Evolutionary conservation across 2,113 vertebrate species (phyloP).

Genomic region (Xenopus laevis): DNA sequence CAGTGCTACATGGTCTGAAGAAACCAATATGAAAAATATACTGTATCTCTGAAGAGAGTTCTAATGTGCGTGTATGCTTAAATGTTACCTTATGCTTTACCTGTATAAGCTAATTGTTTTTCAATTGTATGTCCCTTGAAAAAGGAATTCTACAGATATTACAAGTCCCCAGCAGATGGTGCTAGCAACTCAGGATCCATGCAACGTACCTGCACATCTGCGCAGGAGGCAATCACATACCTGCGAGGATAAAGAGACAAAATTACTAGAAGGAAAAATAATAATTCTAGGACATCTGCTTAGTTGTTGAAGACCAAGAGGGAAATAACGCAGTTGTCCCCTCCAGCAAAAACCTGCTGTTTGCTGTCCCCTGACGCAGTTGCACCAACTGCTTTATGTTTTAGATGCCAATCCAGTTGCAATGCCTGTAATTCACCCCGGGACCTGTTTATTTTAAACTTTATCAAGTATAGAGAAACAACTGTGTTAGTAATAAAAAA

Average conservation of each 20-base stretch:
- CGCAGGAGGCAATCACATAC: slow-evolving; percentile 38
- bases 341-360: slow-evolving; percentile 78
- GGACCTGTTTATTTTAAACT: slow-evolving; percentile 70
- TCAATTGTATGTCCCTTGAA: background rate
- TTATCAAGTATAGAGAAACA: slow-evolving; percentile 65
- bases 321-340: slow-evolving; percentile 78
- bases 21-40: too few relatives aligned
- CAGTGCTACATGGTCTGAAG: too few relatives aligned
- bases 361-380: slow-evolving; percentile 64
- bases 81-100: too few relatives aligned
- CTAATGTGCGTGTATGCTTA: too few relatives aligned
- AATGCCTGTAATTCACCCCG: slow-evolving; percentile 59
- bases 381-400: slow-evolving; percentile 69
- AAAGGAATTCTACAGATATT: background rate
- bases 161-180: slow-evolving; percentile 58
- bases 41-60: slow-evolving; percentile 11
- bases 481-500: slow-evolving; percentile 52
- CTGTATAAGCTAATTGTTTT: too few relatives aligned
- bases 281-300: slow-evolving; percentile 76
- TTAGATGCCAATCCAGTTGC: slow-evolving; percentile 70
- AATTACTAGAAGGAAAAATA: slow-evolving; percentile 69
- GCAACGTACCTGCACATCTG: slow-evolving; percentile 56
- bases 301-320: slow-evolving; percentile 70
- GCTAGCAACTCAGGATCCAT: slow-evolving; percentile 46
- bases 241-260: slow-evolving; percentile 54